Percentiles rank a stretch among this genome's conserved stretches.
phyloP scores from a whole-genome alignment of 2,113 vertebrate species.

The Egretta garzetta region DNA sequence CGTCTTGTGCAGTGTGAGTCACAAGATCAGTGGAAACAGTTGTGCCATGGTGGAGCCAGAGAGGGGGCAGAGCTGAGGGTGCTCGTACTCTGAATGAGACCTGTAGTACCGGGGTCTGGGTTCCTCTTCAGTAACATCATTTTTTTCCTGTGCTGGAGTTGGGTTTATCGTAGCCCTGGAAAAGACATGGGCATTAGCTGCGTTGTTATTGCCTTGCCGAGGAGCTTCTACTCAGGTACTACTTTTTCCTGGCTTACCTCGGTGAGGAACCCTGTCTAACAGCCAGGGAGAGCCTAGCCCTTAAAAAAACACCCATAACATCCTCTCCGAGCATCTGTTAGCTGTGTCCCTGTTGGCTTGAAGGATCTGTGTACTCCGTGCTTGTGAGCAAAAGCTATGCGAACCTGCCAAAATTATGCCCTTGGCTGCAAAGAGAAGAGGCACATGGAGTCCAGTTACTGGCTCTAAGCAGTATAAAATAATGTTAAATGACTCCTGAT shows the following conservation, averaged over 20 bases:
- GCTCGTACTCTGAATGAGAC: neutral
- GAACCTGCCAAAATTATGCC: constrained; percentile 47
- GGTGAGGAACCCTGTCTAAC: constrained; percentile 20
- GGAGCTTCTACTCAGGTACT: constrained; percentile 26
- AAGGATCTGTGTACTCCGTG: neutral
- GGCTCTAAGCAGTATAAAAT: constrained; percentile 42
- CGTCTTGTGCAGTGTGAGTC: fast-evolving
- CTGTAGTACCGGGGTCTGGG: neutral
- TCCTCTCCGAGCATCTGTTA: neutral
- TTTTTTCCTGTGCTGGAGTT: neutral
- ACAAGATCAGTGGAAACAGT: neutral
- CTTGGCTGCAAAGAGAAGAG: neutral
- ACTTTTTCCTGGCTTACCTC: constrained; percentile 29
- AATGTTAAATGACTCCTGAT: constrained; percentile 46
- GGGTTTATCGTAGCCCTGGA: neutral
- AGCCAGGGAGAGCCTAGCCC: constrained; percentile 1
- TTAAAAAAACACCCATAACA: neutral
- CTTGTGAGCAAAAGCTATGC: constrained; percentile 9
- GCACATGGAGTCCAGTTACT: constrained; percentile 40
- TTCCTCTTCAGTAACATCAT: neutral
- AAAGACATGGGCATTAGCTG: neutral
- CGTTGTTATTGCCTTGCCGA: neutral
- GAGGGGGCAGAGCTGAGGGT: neutral
- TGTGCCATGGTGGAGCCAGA: neutral
- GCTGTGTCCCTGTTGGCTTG: neutral